These are phyloP conservation scores for Melipona quadrifasciata DNA, from an alignment of 1,140 invertebrate species.

Conservation along the genomic window DNA sequence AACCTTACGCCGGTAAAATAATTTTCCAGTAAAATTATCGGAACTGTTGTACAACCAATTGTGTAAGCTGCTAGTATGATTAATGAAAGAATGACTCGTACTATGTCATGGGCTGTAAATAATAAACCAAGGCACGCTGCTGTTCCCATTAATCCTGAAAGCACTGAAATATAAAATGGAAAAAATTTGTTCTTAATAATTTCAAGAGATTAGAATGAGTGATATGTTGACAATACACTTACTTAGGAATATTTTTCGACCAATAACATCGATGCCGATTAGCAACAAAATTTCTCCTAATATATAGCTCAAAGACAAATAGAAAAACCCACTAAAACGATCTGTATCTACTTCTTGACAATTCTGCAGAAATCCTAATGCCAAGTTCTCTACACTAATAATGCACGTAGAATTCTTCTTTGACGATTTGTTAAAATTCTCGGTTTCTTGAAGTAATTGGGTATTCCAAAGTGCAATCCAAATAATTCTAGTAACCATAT, in stretches of 20 bases:
- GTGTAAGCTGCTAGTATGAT: slow-evolving; percentile 63
- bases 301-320: slow-evolving; percentile 65
- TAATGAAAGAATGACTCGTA: slow-evolving; percentile 51
- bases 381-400: slow-evolving; percentile 48
- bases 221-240: not conserved
- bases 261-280: slow-evolving; percentile 61
- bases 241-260: slow-evolving; percentile 62
- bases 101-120: slow-evolving; percentile 42
- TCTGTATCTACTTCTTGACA: slow-evolving; percentile 61
- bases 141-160: slow-evolving; percentile 58
- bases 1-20: slow-evolving; percentile 71
- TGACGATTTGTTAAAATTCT: not conserved
- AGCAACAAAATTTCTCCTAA: slow-evolving; percentile 64
- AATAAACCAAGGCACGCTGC: slow-evolving; percentile 50
- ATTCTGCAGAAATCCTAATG: slow-evolving; percentile 55
- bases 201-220: not conserved
- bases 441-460: slow-evolving; percentile 53
- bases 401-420: slow-evolving; percentile 48
- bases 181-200: not conserved
- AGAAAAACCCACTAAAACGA: slow-evolving; percentile 53
- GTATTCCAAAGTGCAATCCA: slow-evolving; percentile 68
- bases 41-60: slow-evolving; percentile 59
- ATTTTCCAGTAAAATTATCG: slow-evolving; percentile 67
- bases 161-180: slow-evolving; percentile 53
- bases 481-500: slow-evolving; percentile 53